Evolutionary conservation across 1,140 invertebrate genomes (phyloP).

Genomic region (Metopolophium dirhodum): DNA sequence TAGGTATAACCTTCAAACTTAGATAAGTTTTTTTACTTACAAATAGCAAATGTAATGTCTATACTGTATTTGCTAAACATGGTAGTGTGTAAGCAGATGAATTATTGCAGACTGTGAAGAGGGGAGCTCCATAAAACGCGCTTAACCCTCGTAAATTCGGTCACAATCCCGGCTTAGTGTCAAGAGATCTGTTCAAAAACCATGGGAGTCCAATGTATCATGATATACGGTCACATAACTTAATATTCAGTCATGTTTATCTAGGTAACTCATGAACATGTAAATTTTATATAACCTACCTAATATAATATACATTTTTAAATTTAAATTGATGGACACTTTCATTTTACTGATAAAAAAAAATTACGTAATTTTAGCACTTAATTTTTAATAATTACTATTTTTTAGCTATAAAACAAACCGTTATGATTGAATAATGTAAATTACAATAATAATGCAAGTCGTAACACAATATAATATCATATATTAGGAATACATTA

Average conservation of each 20-base stretch:
- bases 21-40: background rate
- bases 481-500: background rate
- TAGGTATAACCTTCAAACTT: background rate
- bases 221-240: constrained; percentile 6
- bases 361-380: background rate
- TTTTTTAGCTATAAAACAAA: background rate
- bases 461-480: background rate
- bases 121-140: constrained; percentile 38
- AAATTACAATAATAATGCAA: background rate
- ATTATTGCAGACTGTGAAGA: background rate
- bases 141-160: constrained; percentile 48
- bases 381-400: background rate
- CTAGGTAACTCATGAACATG: background rate
- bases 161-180: constrained; percentile 45
- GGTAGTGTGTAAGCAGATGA: constrained; percentile 10
- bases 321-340: background rate
- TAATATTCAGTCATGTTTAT: constrained; percentile 21
- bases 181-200: constrained; percentile 41
- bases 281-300: background rate
- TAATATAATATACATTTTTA: background rate
- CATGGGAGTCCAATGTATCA: constrained; percentile 17
- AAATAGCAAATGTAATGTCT: background rate
- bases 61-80: background rate
- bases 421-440: background rate
- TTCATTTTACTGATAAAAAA: background rate